Conservation (phyloP, 1,140 invertebrate genomes). For the Myzus persicae region DNA sequence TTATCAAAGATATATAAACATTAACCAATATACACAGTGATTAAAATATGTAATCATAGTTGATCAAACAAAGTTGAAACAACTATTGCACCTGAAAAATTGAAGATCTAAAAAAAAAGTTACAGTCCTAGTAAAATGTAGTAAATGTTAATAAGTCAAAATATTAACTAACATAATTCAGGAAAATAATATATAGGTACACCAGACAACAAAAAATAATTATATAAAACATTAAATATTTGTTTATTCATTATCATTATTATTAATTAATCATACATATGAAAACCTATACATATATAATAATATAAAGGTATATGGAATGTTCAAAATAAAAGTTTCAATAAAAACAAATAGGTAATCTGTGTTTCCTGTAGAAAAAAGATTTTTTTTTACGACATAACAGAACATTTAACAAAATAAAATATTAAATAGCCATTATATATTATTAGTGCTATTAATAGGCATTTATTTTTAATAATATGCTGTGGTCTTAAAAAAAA, state of each 20-base stretch:
- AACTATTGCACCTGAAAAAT: neutral
- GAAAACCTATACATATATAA: neutral
- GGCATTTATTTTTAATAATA: neutral
- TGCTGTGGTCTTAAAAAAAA: neutral
- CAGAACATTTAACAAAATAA: neutral
- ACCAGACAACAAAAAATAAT: neutral
- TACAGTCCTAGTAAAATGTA: too few relatives aligned
- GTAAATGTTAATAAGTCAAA: neutral
- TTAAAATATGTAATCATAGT: neutral
- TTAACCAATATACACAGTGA: neutral
- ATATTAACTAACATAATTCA: neutral
- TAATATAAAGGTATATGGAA: neutral
- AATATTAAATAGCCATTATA: neutral
- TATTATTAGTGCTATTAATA: too few relatives aligned
- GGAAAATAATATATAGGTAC: neutral
- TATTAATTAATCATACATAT: neutral
- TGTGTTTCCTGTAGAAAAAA: neutral
- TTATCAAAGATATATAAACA: neutral
- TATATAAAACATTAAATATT: neutral
- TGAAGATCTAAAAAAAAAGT: neutral
- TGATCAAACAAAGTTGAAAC: neutral
- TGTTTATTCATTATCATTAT: neutral
- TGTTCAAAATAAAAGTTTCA: neutral
- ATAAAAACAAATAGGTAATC: neutral
- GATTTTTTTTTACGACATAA: neutral